Evolutionary conservation across 2,888 invertebrate species (phyloP), one percentile per base, ranked within the genome.

Genomic region (Sesia bembeciformis): DNA sequence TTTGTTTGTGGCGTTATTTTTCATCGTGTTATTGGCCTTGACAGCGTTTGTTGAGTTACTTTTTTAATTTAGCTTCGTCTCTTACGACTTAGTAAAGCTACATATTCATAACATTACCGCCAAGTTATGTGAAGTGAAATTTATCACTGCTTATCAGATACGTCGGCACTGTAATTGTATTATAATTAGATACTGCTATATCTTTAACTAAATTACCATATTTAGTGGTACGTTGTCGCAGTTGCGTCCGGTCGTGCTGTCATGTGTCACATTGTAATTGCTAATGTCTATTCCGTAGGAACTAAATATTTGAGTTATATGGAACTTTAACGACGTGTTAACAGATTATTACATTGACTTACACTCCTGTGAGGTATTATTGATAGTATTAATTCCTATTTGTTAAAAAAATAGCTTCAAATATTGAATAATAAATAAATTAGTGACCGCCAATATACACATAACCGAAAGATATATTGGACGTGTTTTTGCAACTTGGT

Each of bases 1-100:
- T 54, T 54, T 57, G 55, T 60, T 60, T 52, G 51, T 54, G 53
- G 56, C 46, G 52, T 55, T 52, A 59, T 58, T 58, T 58, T 57
- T 60, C 59, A 57, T 53, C 56, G 42, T 38, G 40, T 55, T 55
- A 43, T 52, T 53, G 43, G 46, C 7, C 46, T 46, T 46, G 46
- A 46, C 46, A 46, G 46, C 46, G 46, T 46, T 46, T 46, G 46
- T 8, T 46, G 46, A 46, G 8, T 46, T 46, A 5, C 46, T 46
- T 46, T 23, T 7, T 8, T 5, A 46, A 46, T 46, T 46, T 46
- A 23, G 5, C 46, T 6, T 46, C 46, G 23, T 46, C 4, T 46
- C 46, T 8, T 23, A n/a, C 6, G 23, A 46, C 8, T 23, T 23
- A 23, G 23, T 23, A 23, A 23, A 23, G 23, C 23, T 23, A 23